Percentiles rank a stretch among this genome's conserved stretches.
These are phyloP conservation scores for Pollenia griseotomentosa DNA, from an alignment of 2,888 invertebrate species.

Conservation along the genomic window DNA sequence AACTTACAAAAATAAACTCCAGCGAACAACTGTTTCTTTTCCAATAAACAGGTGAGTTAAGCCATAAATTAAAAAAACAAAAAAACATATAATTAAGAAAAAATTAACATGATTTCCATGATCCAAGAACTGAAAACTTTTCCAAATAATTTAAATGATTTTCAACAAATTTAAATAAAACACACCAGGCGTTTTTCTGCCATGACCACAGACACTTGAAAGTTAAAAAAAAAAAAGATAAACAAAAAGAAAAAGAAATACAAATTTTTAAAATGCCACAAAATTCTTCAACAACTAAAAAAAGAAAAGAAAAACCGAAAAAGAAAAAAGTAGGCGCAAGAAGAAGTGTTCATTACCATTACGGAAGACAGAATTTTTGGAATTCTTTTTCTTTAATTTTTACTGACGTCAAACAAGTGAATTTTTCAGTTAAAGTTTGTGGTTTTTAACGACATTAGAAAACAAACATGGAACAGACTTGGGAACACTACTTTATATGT, in stretches of 20 bases:
- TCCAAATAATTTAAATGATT: background rate
- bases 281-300: conserved; percentile 4
- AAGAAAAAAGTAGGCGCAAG: background rate
- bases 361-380: conserved; percentile 1
- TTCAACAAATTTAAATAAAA: background rate
- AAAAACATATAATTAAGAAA: background rate
- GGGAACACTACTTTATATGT: background rate
- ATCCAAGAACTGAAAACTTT: conserved; percentile 9
- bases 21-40: background rate
- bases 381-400: background rate
- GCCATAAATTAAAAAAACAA: background rate
- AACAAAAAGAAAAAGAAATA: conserved; percentile 3
- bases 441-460: background rate
- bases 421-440: background rate
- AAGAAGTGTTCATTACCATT: conserved; percentile 24
- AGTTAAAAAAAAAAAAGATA: conserved; percentile 5
- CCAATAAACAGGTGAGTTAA: conserved; percentile 12
- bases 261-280: conserved; percentile 39
- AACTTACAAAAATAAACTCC: background rate
- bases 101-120: conserved; percentile 3
- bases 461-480: background rate
- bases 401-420: conserved; percentile 32
- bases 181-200: conserved; percentile 18
- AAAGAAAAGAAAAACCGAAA: background rate
- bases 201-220: conserved; percentile 69